phyloP scores from a whole-genome alignment of 2,797 vertebrate genomes.

The Sardinella longiceps region DNA sequence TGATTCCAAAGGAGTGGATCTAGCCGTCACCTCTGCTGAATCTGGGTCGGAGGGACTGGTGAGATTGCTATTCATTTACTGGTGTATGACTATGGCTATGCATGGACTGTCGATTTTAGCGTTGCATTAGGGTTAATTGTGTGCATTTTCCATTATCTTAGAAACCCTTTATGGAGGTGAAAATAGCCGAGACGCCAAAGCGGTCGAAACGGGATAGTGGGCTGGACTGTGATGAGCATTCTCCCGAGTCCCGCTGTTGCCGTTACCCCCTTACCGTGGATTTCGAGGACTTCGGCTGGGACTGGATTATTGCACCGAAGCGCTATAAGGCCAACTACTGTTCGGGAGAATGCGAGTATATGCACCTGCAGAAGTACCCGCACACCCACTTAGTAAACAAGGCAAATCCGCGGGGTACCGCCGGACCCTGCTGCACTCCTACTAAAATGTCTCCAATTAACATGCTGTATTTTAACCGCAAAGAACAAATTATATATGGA shows the following conservation, averaged over 20 bases:
- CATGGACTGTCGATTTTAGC: background rate
- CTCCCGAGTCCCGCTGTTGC: slow-evolving; percentile 83
- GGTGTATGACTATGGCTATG: no score
- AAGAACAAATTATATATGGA: slow-evolving; percentile 95
- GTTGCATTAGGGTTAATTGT: no score
- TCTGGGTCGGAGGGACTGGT: slow-evolving; percentile 86
- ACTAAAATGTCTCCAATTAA: slow-evolving; percentile 98
- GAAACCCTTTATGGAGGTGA: slow-evolving; percentile 88
- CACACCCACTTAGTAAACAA: slow-evolving; percentile 96
- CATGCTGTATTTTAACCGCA: slow-evolving; percentile 95
- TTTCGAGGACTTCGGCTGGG: slow-evolving; percentile 88
- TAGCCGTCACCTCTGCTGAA: slow-evolving; percentile 83
- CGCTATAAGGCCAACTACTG: slow-evolving; percentile 96
- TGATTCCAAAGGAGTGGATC: slow-evolving; percentile 81
- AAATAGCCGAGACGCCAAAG: slow-evolving; percentile 81
- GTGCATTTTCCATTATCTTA: slow-evolving; percentile 50
- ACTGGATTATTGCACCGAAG: slow-evolving; percentile 89
- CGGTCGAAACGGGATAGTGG: slow-evolving; percentile 81
- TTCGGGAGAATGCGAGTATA: slow-evolving; percentile 94
- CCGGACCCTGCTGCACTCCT: slow-evolving; percentile 94
- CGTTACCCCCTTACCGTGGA: slow-evolving; percentile 86
- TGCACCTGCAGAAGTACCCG: slow-evolving; percentile 93
- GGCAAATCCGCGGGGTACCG: slow-evolving; percentile 89
- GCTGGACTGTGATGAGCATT: slow-evolving; percentile 84
- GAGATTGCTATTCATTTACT: slow-evolving; percentile 53